Conservation (phyloP, 2,113 vertebrate species). For the Poeciliopsis turrubarensis region DNA sequence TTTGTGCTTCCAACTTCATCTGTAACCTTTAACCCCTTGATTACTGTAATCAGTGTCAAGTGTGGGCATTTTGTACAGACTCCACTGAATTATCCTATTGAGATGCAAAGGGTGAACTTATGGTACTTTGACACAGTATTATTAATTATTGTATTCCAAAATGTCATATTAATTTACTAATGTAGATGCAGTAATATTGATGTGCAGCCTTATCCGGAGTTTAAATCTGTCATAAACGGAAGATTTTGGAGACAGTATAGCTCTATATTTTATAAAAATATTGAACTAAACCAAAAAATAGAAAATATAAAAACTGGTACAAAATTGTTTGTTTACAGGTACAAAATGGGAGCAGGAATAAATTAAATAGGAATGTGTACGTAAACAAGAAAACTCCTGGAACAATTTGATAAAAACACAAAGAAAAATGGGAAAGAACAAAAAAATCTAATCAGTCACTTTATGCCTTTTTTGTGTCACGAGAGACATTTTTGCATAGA, state of each 20-base stretch:
- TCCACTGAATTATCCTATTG: not conserved
- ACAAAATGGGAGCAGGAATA: not conserved
- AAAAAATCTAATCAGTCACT: not conserved
- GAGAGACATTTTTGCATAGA: not conserved
- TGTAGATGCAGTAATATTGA: not conserved
- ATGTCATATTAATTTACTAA: not conserved
- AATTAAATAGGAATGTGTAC: too few relatives aligned
- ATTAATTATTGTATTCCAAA: too few relatives aligned
- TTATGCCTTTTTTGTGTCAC: not conserved
- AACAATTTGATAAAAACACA: not conserved
- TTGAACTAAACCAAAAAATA: too few relatives aligned
- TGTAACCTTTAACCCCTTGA: not conserved
- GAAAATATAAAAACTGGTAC: too few relatives aligned
- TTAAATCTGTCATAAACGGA: not conserved
- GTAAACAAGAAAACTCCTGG: not conserved
- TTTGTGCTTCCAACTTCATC: not conserved
- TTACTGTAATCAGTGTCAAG: not conserved
- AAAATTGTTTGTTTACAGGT: too few relatives aligned
- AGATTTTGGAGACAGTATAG: not conserved
- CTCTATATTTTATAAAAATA: not conserved
- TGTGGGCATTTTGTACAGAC: not conserved
- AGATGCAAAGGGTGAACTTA: not conserved
- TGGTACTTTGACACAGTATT: too few relatives aligned
- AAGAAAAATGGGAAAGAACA: not conserved
- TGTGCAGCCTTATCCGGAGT: not conserved